phyloP scores from a whole-genome alignment of 2,888 invertebrate genomes.

The Zaprionus lineosus region DNA sequence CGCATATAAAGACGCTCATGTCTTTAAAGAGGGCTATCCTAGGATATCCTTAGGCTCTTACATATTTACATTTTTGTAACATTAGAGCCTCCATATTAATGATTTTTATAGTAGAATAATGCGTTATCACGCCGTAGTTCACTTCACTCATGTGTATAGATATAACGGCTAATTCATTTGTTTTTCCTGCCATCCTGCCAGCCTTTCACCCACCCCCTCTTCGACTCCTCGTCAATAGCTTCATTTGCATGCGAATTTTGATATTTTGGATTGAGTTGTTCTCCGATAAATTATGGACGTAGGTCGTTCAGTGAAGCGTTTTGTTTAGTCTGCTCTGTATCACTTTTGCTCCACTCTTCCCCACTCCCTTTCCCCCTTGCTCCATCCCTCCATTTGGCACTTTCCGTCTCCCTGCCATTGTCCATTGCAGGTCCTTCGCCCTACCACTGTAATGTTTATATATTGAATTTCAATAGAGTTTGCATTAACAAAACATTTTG shows the following conservation, averaged over 20 bases:
- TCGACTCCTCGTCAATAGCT: too few species aligned
- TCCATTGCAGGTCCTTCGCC: too few species aligned
- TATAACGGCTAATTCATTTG: slow-evolving; percentile 68
- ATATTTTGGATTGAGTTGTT: slow-evolving; percentile 74
- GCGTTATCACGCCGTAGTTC: slow-evolving; percentile 72
- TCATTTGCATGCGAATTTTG: slow-evolving; percentile 54
- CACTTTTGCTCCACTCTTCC: too few species aligned
- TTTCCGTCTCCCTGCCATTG: too few species aligned
- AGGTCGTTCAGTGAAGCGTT: slow-evolving; percentile 28
- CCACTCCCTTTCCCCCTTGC: too few species aligned
- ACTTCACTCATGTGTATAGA: slow-evolving; percentile 39
- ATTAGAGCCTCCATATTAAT: slow-evolving; percentile 65
- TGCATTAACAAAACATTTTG: slow-evolving; percentile 64
- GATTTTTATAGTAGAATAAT: slow-evolving; percentile 73
- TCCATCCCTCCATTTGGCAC: too few species aligned
- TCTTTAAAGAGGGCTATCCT: too few species aligned
- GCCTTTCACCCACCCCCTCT: neutral
- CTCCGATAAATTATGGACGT: slow-evolving; percentile 55
- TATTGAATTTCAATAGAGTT: slow-evolving; percentile 37
- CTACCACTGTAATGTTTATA: slow-evolving; percentile 8
- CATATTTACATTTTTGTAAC: slow-evolving; percentile 64
- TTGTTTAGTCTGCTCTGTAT: slow-evolving; percentile 1
- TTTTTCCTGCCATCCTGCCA: slow-evolving; percentile 18
- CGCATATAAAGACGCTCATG: slow-evolving; percentile 3
- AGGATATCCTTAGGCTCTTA: too few species aligned